These are phyloP conservation scores for Drosophila prostipennis DNA, from an alignment of 2,888 invertebrate species.

Conservation along the genomic window DNA sequence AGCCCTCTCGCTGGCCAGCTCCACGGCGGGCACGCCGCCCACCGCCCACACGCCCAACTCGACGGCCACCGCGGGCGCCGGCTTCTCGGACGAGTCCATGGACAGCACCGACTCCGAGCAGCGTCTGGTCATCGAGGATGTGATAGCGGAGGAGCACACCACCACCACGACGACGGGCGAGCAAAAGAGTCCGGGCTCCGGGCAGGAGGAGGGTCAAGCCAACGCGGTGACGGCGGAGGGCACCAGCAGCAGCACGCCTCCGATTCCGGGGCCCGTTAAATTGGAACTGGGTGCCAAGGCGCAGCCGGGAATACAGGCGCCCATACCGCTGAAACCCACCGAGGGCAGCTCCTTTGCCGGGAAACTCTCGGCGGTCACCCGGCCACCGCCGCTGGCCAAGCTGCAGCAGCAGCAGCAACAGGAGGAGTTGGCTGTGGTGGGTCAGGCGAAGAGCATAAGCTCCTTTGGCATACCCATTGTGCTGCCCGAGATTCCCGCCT, in stretches of 20 bases:
- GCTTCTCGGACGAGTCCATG: constrained; percentile 86
- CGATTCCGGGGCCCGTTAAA: constrained; percentile 48
- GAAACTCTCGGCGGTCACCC: constrained; percentile 21
- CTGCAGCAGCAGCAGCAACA: constrained; percentile 15
- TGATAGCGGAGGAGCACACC: constrained; percentile 80
- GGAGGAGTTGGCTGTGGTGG: constrained; percentile 2
- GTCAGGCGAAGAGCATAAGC: constrained; percentile 3
- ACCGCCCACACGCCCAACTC: constrained; percentile 56
- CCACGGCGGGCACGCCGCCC: constrained; percentile 64
- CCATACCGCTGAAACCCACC: constrained; percentile 68
- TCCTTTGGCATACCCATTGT: constrained; percentile 71
- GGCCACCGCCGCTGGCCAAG: constrained; percentile 27
- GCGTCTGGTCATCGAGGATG: constrained; percentile 86
- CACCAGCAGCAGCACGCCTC: constrained; percentile 47
- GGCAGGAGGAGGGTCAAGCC: constrained; percentile 20
- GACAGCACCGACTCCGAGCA: constrained; percentile 88
- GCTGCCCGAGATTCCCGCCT: constrained; percentile 79
- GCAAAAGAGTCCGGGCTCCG: constrained; percentile 70
- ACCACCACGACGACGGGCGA: constrained; percentile 57
- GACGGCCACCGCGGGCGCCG: constrained; percentile 36
- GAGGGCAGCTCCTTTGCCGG: constrained; percentile 36
- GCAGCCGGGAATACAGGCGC: constrained; percentile 55
- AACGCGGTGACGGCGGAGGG: constrained; percentile 15
- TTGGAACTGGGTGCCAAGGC: constrained; percentile 54
- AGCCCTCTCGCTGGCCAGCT: constrained; percentile 53